Evolutionary conservation across 2,113 vertebrate species (phyloP), one percentile per base, ranked within the genome.

Genomic region (Ptilorrhoa leucosticta): DNA sequence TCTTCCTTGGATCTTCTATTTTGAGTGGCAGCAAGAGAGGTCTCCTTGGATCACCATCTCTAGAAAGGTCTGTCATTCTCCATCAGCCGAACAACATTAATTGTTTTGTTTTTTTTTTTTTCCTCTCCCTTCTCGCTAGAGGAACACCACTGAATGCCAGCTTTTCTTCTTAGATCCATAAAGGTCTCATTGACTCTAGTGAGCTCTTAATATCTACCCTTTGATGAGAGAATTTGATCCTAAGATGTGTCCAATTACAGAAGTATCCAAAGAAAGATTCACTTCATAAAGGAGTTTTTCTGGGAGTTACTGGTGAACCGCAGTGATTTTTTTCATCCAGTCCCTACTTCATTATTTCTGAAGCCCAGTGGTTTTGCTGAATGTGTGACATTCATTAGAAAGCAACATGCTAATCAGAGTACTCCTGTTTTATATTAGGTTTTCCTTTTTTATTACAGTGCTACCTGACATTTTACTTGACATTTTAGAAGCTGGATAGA

Each of bases 401-500:
- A 86, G 35, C 54, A 83, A 69, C 4, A 12, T 57, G 30, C 37
- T 77, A 88, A 86, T 78, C 71, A 66, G 33, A 90, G 39, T 33
- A 47, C 21, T 92, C 15, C 65, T 69, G 35, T n/a, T 90, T 95
- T 81, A 70, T 33, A 7, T 51, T 48, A 70, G 9, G 2, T 70
- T 95, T 89, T 81, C 13, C 30, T 78, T 91, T 73, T 78, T 86
- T 53, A 42, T 93, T 81, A 31, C 68, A 37, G 31, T 58, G 20
- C 26, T 84, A 71, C n/a, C 40, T 94, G 89, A 77, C 76, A 64
- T 92, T 93, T 93, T 66, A 83, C 39, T 48, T 90, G 91, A 70
- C 76, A 75, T 91, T 90, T 90, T n/a, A 83, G 54, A 91, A 85
- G 15, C 14, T 9, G 4, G 51, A 37, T 84, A 81, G 60, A 84